A percentile compares a stretch with the other conserved stretches of the same genome.
These are phyloP conservation scores for Turritopsis dohrnii DNA, from an alignment of 30 jellyfish, hydroid and myxozoan species.

Conservation along the genomic window DNA sequence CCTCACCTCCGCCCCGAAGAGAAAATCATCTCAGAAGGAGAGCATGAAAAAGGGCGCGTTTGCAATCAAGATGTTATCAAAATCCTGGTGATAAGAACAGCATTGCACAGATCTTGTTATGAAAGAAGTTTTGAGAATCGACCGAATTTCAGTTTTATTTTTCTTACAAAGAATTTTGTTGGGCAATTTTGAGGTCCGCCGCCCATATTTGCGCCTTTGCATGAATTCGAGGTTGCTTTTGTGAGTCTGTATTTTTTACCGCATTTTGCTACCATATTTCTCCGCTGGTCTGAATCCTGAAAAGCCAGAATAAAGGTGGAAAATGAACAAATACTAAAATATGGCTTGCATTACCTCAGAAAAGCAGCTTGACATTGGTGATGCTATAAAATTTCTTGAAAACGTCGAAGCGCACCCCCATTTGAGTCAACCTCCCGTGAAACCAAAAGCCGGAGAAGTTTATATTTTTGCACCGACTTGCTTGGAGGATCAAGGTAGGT, in stretches of 20 bases:
- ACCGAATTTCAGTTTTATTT: too few relatives aligned
- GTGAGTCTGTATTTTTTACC: not conserved
- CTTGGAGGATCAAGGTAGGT: slow-evolving; percentile 78
- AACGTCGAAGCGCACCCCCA: slow-evolving; percentile 53
- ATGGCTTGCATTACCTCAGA: slow-evolving; percentile 26
- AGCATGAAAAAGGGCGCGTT: too few relatives aligned
- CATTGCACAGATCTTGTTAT: too few relatives aligned
- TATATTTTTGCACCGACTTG: slow-evolving; percentile 59
- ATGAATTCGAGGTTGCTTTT: not conserved
- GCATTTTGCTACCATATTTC: not conserved
- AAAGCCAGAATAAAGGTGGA: not conserved
- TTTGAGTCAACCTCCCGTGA: slow-evolving; percentile 70
- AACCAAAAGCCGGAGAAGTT: slow-evolving; percentile 90
- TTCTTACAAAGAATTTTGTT: too few relatives aligned
- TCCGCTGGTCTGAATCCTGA: not conserved
- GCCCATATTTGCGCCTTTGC: not conserved
- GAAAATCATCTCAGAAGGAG: too few relatives aligned
- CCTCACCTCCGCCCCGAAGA: too few relatives aligned
- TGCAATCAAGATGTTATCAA: too few relatives aligned
- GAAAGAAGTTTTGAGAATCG: too few relatives aligned
- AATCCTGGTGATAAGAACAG: too few relatives aligned
- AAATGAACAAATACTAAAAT: not conserved
- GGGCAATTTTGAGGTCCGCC: too few relatives aligned
- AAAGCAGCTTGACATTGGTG: slow-evolving; percentile 55
- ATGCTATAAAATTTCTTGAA: slow-evolving; percentile 65